Conservation (phyloP, 2,113 vertebrate genomes). For the Heptranchias perlo region DNA sequence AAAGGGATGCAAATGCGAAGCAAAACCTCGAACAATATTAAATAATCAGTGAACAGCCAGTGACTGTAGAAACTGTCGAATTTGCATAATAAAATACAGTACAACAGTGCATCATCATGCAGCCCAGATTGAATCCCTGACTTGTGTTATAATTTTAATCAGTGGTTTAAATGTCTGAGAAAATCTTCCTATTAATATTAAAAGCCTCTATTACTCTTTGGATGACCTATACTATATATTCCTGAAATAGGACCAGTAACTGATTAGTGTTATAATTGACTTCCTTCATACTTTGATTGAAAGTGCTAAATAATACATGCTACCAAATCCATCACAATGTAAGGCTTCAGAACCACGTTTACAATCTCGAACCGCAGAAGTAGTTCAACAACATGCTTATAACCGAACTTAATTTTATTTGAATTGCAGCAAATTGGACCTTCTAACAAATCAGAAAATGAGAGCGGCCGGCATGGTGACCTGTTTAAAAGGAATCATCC, state of each 20-base stretch:
- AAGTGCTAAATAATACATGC: neutral
- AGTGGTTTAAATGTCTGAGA: slow-evolving; percentile 25
- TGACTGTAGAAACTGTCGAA: slow-evolving; percentile 7
- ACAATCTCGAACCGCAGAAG: neutral
- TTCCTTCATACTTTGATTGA: slow-evolving; percentile 26
- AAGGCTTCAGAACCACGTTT: neutral
- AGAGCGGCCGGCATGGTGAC: neutral
- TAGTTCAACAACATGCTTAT: neutral
- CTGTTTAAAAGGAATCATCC: neutral
- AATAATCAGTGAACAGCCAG: slow-evolving; percentile 7
- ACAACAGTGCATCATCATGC: neutral
- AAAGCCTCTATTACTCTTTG: slow-evolving; percentile 34
- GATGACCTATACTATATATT: neutral
- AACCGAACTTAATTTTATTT: neutral
- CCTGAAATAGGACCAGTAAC: neutral
- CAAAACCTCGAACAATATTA: neutral
- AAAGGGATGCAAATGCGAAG: neutral
- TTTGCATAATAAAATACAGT: slow-evolving; percentile 14
- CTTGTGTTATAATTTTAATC: slow-evolving; percentile 15
- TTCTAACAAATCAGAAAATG: neutral
- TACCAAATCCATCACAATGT: slow-evolving; percentile 4
- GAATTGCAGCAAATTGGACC: neutral
- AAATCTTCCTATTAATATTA: slow-evolving; percentile 35
- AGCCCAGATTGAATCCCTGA: slow-evolving; percentile 19
- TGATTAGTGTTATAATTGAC: slow-evolving; percentile 33